Percentiles rank a stretch among this genome's conserved stretches.
Conservation (phyloP, 2,797 vertebrate species). For the Adrianichthys oophorus region DNA sequence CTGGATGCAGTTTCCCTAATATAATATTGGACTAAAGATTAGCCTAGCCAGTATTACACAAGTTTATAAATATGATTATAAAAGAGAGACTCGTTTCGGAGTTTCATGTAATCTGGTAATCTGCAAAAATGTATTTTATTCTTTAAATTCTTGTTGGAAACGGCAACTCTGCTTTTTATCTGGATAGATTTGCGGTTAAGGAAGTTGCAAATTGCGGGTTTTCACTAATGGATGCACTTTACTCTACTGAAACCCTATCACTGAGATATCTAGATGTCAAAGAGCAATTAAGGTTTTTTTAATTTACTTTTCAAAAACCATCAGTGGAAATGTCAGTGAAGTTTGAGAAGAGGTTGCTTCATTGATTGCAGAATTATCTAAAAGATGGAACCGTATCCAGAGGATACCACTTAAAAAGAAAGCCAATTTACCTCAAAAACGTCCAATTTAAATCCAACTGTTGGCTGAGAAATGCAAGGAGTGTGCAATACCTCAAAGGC, state of each 20-base stretch:
- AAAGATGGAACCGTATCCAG: background rate
- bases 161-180: background rate
- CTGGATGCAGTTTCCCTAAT: conserved; percentile 38
- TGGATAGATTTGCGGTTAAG: conserved; percentile 2
- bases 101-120: background rate
- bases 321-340: no score
- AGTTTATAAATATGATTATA: conserved; percentile 30
- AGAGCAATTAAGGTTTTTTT: no score
- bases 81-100: conserved; percentile 15
- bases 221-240: conserved; percentile 6
- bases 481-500: conserved; percentile 9
- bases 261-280: no score
- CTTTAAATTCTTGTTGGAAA: background rate
- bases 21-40: conserved; percentile 50
- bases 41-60: conserved; percentile 13
- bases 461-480: conserved; percentile 3
- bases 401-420: conserved; percentile 40
- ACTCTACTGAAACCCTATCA: no score
- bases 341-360: no score
- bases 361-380: no score
- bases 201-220: background rate
- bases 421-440: conserved; percentile 22
- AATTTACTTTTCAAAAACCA: no score
- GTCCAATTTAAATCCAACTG: conserved; percentile 29
- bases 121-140: background rate